These are phyloP conservation scores for Heliornis fulica DNA, from an alignment of 2,113 vertebrate species.

Conservation along the genomic window DNA sequence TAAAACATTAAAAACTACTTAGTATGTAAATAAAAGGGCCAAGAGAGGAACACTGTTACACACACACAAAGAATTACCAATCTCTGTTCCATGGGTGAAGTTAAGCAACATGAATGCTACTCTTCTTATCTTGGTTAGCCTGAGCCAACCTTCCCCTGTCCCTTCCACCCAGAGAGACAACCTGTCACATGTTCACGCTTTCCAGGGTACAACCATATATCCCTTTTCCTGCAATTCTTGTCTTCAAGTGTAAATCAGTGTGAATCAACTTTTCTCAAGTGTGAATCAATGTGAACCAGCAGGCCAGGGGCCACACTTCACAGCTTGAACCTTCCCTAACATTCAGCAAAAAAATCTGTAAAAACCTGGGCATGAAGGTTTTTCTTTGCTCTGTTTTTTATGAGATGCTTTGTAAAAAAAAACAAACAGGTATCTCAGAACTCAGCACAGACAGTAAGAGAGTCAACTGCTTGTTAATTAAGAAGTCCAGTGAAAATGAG, in stretches of 20 bases:
- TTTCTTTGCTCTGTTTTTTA: not conserved
- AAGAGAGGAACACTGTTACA: not conserved
- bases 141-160: not conserved
- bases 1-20: not conserved
- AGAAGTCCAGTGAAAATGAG: not conserved
- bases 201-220: not conserved
- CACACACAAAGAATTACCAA: not conserved
- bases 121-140: not conserved
- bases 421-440: slow-evolving; percentile 15
- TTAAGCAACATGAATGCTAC: accelerated
- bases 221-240: not conserved
- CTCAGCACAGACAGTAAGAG: not conserved
- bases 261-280: not conserved
- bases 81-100: accelerated
- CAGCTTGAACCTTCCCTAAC: not conserved
- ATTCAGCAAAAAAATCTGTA: not conserved
- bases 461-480: not conserved
- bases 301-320: not conserved
- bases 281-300: not conserved
- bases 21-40: not conserved
- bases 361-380: not conserved
- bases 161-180: not conserved
- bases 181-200: accelerated
- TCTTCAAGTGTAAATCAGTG: not conserved
- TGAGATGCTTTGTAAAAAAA: slow-evolving; percentile 9